Evolutionary conservation across 2,113 vertebrate species (phyloP), one percentile per base, ranked within the genome.

Genomic region (Todiramphus saurophagus): DNA sequence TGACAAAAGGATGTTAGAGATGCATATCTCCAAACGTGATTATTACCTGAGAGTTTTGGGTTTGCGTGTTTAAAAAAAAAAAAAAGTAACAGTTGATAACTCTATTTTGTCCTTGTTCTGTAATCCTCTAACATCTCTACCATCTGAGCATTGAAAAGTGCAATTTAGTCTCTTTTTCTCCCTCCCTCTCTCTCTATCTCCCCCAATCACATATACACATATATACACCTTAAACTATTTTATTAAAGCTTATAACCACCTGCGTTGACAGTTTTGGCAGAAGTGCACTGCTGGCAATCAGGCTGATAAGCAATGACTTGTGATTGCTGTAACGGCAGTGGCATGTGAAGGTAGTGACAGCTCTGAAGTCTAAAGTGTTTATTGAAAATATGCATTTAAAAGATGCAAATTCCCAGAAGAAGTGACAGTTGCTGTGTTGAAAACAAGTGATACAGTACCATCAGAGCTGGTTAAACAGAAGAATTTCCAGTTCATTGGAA

Each of bases 331-430:
- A 83, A 66, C 5, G 0, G 31, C 64, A 91, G 69, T 20, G 46
- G 66, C 25, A 44, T 64, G 50, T 59, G 75, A 93, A 93, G 59
- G 25, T 37, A 77, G 41, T 50, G 64, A 79, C 59, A 84, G 51
- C 77, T 63, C 74, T 35, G 63, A 81, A 87, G 33, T 46, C 39
- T 48, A 28, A 82, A 73, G 24, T 37, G 53, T 35, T 72, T 41
- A 90, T 68, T 92, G 92, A 90, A 96, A 94, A 92, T 66, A 80
- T 13, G 16, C 51, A 43, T 67, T 75, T 74, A 81, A 85, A 94
- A 95, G 37, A 86, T 77, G 56, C 33, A 90, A 30, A 89, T 94
- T 95, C 90, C 51, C 64, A 58, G 63, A 83, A 35, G 50, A 83
- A 90, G 67, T 88, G 93, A 80, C 75, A 94, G 90, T 62, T 75